phyloP scores from a whole-genome alignment of 2,797 vertebrate genomes.

The Chanos chanos region DNA sequence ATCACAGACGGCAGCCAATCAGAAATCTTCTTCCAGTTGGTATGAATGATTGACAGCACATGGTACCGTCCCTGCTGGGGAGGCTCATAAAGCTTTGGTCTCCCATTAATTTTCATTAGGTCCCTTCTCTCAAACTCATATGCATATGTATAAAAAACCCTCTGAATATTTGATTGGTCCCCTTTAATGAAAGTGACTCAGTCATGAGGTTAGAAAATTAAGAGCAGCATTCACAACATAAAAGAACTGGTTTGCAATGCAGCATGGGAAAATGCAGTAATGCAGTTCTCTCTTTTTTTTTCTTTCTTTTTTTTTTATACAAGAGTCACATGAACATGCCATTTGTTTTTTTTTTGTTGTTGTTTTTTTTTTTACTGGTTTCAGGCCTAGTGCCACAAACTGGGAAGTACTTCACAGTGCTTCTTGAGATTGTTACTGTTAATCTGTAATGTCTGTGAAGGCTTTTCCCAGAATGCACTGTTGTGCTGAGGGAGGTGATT shows the following conservation, averaged over 20 bases:
- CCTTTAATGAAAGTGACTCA: conserved; percentile 64
- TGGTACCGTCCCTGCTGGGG: conserved; percentile 28
- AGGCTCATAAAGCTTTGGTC: conserved; percentile 60
- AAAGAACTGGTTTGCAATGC: conserved; percentile 70
- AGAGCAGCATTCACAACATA: conserved; percentile 64
- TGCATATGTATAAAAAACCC: conserved; percentile 44
- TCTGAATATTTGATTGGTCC: conserved; percentile 57
- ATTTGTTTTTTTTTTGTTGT: too few relatives aligned
- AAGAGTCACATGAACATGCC: conserved; percentile 13
- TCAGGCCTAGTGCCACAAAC: too few relatives aligned
- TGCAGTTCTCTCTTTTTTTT: conserved; percentile 42
- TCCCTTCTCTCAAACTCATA: conserved; percentile 53
- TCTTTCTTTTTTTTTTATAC: background rate
- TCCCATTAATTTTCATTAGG: conserved; percentile 53
- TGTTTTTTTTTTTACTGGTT: too few relatives aligned
- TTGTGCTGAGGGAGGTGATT: conserved; percentile 45
- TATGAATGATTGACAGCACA: conserved; percentile 28
- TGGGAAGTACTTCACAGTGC: background rate
- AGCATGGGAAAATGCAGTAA: conserved; percentile 71
- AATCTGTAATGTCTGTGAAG: conserved; percentile 9
- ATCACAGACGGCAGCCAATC: conserved; percentile 34
- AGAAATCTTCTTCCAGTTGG: background rate
- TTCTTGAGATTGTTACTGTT: conserved; percentile 10
- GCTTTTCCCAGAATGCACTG: conserved; percentile 37
- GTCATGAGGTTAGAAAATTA: conserved; percentile 66